phyloP scores from a whole-genome alignment of 2,797 vertebrate genomes.

The Pseudochirops cupreus region DNA sequence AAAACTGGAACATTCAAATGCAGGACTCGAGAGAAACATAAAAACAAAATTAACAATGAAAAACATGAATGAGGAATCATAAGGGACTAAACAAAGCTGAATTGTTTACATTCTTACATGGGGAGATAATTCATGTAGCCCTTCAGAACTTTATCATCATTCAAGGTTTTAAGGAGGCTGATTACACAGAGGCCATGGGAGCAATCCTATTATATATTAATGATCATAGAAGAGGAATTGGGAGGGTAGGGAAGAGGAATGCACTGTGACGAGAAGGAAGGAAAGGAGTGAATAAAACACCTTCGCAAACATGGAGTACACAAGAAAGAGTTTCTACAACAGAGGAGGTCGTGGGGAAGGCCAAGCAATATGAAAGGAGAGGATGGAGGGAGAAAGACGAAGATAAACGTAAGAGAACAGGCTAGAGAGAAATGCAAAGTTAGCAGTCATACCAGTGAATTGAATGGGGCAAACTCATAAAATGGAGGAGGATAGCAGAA shows the following conservation, averaged over 20 bases:
- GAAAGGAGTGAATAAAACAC: not conserved
- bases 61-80: not conserved
- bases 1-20: not conserved
- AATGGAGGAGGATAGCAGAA: not conserved
- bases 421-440: not conserved
- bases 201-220: not conserved
- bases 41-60: not conserved
- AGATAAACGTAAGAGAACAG: not conserved
- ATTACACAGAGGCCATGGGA: not conserved
- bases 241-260: rapidly evolving
- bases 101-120: not conserved
- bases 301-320: not conserved
- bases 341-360: not conserved
- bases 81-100: not conserved
- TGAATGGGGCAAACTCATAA: not conserved
- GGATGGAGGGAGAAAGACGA: not conserved
- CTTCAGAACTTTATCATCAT: not conserved
- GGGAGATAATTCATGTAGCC: not conserved
- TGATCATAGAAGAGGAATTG: not conserved
- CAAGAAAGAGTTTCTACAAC: not conserved
- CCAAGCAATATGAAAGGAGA: not conserved
- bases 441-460: not conserved
- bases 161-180: not conserved
- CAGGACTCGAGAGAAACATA: not conserved
- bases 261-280: not conserved